These are phyloP conservation scores for Drosophila carrolli DNA, from an alignment of 1,140 invertebrate species.

Conservation along the genomic window DNA sequence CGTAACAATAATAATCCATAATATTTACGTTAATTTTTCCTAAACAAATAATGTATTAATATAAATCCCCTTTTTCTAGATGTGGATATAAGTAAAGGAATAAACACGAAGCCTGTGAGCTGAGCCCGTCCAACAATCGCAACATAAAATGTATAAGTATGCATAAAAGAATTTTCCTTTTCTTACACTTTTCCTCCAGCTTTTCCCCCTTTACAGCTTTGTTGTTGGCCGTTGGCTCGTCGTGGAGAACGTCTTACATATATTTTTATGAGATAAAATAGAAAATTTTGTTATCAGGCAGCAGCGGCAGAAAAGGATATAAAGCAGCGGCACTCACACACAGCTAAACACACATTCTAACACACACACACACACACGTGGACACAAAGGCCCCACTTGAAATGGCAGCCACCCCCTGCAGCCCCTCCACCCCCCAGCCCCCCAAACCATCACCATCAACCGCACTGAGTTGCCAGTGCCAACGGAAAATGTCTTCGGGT, in stretches of 20 bases:
- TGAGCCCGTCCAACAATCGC: constrained; percentile 41
- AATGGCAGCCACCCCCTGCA: constrained; percentile 56
- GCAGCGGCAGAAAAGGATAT: constrained; percentile 80
- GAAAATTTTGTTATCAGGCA: constrained; percentile 84
- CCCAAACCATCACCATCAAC: constrained; percentile 8
- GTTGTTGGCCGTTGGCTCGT: constrained; percentile 10
- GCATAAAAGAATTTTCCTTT: constrained; percentile 61
- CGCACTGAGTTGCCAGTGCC: constrained; percentile 70
- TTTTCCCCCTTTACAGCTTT: neutral
- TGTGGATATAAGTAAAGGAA: neutral
- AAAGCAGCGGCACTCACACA: constrained; percentile 59
- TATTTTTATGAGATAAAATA: constrained; percentile 84
- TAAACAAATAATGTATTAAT: too few species aligned
- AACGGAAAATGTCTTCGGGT: constrained; percentile 83
- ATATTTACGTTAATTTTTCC: too few species aligned
- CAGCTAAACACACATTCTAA: constrained; percentile 27
- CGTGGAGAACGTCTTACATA: constrained; percentile 47
- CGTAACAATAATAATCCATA: too few species aligned
- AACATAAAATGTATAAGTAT: constrained; percentile 54
- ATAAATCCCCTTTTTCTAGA: constrained; percentile 1
- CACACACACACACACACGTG: constrained; percentile 43
- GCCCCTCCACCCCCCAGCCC: neutral
- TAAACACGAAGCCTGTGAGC: constrained; percentile 10
- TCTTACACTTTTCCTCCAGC: constrained; percentile 30
- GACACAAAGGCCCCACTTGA: constrained; percentile 63